These are phyloP conservation scores for Centropristis striata DNA, from an alignment of 2,113 vertebrate genomes.

Conservation along the genomic window DNA sequence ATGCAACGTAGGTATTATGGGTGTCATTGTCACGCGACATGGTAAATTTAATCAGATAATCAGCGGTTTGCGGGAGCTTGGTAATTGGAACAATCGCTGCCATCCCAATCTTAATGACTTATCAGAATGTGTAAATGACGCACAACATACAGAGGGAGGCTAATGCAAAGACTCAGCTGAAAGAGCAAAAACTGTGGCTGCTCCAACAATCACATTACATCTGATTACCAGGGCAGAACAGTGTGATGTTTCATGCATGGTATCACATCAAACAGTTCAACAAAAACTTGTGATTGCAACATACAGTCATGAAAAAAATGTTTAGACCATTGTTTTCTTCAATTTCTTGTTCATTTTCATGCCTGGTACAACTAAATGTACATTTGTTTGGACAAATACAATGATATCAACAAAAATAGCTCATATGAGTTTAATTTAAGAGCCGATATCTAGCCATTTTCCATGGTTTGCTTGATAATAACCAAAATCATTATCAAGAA, in stretches of 20 bases:
- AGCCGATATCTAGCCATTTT: no score
- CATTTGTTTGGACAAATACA: no score
- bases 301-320: no score
- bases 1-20: not conserved
- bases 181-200: not conserved
- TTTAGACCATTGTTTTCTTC: no score
- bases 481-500: no score
- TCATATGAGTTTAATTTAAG: no score
- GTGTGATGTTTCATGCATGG: not conserved
- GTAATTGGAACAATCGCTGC: constrained; percentile 29
- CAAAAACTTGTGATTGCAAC: not conserved
- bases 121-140: constrained; percentile 36
- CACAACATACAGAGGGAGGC: not conserved
- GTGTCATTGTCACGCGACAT: not conserved
- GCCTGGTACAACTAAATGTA: no score
- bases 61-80: not conserved
- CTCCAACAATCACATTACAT: not conserved
- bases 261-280: not conserved
- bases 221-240: not conserved
- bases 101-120: constrained; percentile 27
- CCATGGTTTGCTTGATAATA: no score
- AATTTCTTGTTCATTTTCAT: no score
- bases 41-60: constrained; percentile 45
- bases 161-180: constrained; percentile 6
- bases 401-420: no score